Evolutionary conservation across 2,797 vertebrate species (phyloP).

Genomic region (Rhadinocentrus ornatus): DNA sequence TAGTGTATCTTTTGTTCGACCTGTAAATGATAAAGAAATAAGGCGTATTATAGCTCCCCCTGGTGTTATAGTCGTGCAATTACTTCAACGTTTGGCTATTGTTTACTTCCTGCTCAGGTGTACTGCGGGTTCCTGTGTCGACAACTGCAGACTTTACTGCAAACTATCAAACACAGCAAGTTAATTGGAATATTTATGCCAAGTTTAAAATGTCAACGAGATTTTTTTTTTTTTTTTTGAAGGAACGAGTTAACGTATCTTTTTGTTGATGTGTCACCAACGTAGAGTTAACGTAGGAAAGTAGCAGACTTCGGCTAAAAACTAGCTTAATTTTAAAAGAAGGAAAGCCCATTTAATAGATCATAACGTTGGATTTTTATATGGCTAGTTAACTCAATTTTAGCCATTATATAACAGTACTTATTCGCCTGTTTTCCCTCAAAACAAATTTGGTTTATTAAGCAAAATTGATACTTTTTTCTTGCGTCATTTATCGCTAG

Average conservation of each 20-base stretch:
- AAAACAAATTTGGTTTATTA: neutral
- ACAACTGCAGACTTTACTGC: neutral
- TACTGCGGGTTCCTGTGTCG: constrained; percentile 52
- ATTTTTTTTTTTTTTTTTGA: neutral
- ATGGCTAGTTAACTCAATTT: neutral
- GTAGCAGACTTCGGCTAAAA: constrained; percentile 16
- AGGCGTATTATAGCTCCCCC: constrained; percentile 29
- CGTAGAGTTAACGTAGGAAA: neutral
- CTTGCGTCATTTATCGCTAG: neutral
- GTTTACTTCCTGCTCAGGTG: constrained; percentile 66
- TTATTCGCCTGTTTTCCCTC: accelerated
- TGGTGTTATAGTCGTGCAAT: constrained; percentile 25
- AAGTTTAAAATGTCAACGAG: neutral
- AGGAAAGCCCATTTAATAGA: neutral
- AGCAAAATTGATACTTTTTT: neutral
- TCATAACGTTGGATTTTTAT: neutral
- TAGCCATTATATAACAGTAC: accelerated
- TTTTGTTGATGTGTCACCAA: neutral
- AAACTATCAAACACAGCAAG: neutral
- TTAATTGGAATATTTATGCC: neutral
- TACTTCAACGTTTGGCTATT: neutral
- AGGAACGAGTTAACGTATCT: accelerated
- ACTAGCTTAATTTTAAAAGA: constrained; percentile 29
- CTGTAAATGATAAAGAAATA: constrained; percentile 7
- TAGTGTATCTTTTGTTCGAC: accelerated